phyloP scores from a whole-genome alignment of 2,797 vertebrate species.

The Hybognathus amarus region DNA sequence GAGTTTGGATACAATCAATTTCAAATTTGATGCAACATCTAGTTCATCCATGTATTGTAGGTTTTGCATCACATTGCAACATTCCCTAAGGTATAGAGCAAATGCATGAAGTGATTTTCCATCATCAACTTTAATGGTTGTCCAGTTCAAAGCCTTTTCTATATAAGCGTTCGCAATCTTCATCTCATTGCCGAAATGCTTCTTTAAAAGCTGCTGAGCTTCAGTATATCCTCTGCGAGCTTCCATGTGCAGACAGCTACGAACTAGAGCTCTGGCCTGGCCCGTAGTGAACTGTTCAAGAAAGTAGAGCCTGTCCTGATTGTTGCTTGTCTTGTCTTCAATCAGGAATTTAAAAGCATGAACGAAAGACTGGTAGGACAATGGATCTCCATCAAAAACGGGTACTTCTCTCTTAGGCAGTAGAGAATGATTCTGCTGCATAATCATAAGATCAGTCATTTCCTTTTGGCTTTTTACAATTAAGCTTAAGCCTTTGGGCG shows the following conservation, averaged over 20 bases:
- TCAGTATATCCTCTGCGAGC: neutral
- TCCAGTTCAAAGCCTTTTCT: too few relatives aligned
- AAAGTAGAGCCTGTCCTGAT: neutral
- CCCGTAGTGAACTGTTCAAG: neutral
- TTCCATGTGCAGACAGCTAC: neutral
- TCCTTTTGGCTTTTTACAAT: neutral
- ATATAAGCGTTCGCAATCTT: neutral
- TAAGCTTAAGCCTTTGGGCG: neutral
- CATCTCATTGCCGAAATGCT: neutral
- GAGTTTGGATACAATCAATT: too few relatives aligned
- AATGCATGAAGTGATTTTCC: too few relatives aligned
- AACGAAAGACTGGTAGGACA: neutral
- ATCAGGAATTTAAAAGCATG: neutral
- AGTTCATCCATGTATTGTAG: too few relatives aligned
- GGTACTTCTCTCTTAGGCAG: neutral
- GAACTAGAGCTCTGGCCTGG: neutral
- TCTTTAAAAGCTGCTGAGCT: too few relatives aligned
- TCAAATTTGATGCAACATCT: too few relatives aligned
- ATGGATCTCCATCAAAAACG: neutral
- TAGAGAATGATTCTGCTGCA: neutral
- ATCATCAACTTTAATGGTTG: too few relatives aligned
- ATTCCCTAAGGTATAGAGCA: too few relatives aligned
- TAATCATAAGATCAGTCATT: neutral
- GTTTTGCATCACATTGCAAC: too few relatives aligned
- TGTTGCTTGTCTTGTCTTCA: neutral